Percentiles rank a stretch among this genome's conserved stretches.
These are phyloP conservation scores for Neotoma lepida DNA, from an alignment of 2,113 vertebrate genomes.

Conservation along the genomic window DNA sequence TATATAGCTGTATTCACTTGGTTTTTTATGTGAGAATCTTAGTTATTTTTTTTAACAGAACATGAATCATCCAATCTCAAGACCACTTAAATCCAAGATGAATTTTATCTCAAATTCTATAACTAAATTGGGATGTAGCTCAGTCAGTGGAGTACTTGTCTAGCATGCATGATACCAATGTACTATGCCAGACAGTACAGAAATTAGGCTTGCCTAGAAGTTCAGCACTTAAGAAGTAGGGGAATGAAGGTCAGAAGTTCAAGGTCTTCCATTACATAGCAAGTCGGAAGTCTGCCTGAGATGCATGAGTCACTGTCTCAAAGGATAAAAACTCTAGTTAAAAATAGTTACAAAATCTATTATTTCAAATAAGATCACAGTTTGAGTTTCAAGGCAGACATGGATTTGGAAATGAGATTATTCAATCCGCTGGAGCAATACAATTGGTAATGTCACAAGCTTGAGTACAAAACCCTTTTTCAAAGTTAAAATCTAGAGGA, in stretches of 20 bases:
- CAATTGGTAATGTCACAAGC: neutral
- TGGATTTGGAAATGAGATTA: neutral
- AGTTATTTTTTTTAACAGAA: neutral
- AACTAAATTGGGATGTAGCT: neutral
- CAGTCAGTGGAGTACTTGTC: fast-evolving
- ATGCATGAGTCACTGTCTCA: neutral
- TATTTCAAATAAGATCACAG: neutral
- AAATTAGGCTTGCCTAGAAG: no score
- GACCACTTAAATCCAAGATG: neutral
- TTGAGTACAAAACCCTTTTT: neutral
- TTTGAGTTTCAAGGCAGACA: neutral
- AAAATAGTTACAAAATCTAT: neutral
- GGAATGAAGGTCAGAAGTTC: neutral
- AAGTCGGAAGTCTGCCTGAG: neutral
- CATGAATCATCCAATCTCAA: neutral
- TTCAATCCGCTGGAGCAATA: neutral
- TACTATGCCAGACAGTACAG: fast-evolving
- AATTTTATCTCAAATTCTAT: neutral
- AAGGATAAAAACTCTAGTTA: neutral
- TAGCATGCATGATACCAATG: neutral
- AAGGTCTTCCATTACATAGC: no score
- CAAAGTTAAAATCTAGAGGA: neutral
- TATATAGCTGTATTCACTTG: neutral
- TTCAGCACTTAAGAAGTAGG: no score
- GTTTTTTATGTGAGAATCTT: neutral